Evolutionary conservation across 2,113 vertebrate species (phyloP).

Genomic region (Promerops cafer): DNA sequence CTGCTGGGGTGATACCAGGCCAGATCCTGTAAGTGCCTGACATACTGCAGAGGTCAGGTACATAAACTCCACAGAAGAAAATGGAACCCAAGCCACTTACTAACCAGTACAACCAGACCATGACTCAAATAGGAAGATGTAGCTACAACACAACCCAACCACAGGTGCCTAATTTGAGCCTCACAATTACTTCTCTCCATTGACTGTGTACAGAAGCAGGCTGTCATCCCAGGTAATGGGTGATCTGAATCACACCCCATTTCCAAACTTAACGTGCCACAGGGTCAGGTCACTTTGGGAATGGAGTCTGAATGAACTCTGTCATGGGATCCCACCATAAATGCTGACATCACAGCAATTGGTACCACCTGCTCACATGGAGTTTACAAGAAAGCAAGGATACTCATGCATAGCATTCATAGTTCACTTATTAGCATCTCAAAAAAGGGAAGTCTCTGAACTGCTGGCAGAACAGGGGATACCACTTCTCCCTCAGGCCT

Average conservation of each 20-base stretch:
- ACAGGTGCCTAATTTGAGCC: not conserved
- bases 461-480: not conserved
- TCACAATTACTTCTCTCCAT: not conserved
- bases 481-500: not conserved
- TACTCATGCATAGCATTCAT: not conserved
- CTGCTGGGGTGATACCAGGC: not conserved
- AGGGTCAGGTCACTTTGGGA: slow-evolving; percentile 1
- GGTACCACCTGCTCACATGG: not conserved
- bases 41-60: slow-evolving; percentile 46
- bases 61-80: not conserved
- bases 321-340: not conserved
- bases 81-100: not conserved
- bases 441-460: not conserved
- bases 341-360: not conserved
- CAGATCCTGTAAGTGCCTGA: not conserved
- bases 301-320: not conserved
- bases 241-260: slow-evolving; percentile 4
- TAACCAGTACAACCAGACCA: slow-evolving; percentile 43
- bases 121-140: slow-evolving; percentile 15
- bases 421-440: not conserved
- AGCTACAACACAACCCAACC: not conserved
- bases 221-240: not conserved
- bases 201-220: not conserved
- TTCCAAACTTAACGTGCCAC: not conserved
- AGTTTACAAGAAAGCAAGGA: not conserved